A percentile compares a stretch with the other conserved stretches of the same genome.
Evolutionary conservation across 2,113 vertebrate genomes (phyloP).

Genomic region (Mandrillus leucophaeus): DNA sequence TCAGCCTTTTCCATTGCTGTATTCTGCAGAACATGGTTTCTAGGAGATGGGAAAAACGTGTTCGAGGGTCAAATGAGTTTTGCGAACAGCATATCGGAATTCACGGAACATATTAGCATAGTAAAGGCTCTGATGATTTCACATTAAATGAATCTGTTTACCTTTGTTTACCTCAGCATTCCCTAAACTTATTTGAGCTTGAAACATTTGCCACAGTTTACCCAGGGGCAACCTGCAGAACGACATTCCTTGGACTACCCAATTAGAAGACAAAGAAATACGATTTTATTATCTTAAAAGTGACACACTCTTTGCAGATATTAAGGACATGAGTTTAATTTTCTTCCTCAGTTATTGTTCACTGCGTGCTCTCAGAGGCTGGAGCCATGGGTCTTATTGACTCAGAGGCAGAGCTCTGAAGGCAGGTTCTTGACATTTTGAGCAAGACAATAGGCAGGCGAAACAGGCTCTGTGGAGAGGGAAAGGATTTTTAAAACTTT

Average conservation of each 20-base stretch:
- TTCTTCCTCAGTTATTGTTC: conserved; percentile 6
- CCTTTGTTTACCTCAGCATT: conserved; percentile 56
- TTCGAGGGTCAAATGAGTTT: not conserved
- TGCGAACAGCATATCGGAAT: not conserved
- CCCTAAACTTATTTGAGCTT: conserved; percentile 64
- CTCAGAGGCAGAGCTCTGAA: not conserved
- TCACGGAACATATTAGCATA: conserved; percentile 33
- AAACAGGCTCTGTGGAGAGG: not conserved
- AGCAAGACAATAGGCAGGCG: not conserved
- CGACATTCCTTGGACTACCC: conserved; percentile 32
- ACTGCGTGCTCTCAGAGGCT: not conserved
- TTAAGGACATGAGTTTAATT: conserved; percentile 50
- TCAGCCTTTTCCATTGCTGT: not conserved
- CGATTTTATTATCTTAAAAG: conserved; percentile 54
- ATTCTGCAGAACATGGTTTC: not conserved
- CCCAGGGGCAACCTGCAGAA: conserved; percentile 52
- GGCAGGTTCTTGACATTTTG: not conserved
- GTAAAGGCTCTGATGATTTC: conserved; percentile 36
- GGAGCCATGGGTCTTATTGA: not conserved
- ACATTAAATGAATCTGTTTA: conserved; percentile 55
- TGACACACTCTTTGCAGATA: conserved; percentile 27
- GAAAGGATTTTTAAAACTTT: not conserved
- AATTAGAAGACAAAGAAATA: conserved; percentile 66
- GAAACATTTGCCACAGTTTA: conserved; percentile 60
- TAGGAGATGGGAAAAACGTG: not conserved